phyloP scores from a whole-genome alignment of 2,113 vertebrate genomes.

The Pelusios castaneus region DNA sequence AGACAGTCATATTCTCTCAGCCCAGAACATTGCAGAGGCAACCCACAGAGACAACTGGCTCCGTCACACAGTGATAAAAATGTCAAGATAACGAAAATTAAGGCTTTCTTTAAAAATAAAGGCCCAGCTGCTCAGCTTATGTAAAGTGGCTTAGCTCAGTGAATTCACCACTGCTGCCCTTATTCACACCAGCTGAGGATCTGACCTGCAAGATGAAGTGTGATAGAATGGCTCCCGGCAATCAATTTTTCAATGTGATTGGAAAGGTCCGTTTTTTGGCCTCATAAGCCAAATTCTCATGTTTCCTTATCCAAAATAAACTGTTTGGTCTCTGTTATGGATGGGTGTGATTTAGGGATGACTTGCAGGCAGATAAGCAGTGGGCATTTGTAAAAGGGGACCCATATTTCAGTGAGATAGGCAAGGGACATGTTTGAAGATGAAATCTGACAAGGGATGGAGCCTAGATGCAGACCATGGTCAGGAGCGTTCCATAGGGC shows the following conservation, averaged over 20 bases:
- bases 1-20: constrained; percentile 1
- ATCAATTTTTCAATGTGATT: background rate
- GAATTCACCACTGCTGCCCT: background rate
- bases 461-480: background rate
- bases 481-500: fast-evolving
- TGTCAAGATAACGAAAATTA: constrained; percentile 61
- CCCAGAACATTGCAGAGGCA: constrained; percentile 30
- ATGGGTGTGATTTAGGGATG: constrained; percentile 1
- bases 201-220: background rate
- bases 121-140: constrained; percentile 41
- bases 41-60: constrained; percentile 32
- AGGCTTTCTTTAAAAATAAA: constrained; percentile 45
- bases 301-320: background rate
- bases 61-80: constrained; percentile 46
- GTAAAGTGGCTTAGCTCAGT: background rate
- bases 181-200: background rate
- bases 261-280: background rate
- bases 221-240: background rate
- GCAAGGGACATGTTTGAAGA: background rate
- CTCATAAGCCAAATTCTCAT: constrained; percentile 46
- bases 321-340: background rate
- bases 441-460: background rate
- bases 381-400: background rate
- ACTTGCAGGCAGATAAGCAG: background rate
- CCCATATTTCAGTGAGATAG: background rate